Base-by-base conservation (phyloP, 2,888 invertebrate genomes). In the Chrysolina haemoptera region DNA sequence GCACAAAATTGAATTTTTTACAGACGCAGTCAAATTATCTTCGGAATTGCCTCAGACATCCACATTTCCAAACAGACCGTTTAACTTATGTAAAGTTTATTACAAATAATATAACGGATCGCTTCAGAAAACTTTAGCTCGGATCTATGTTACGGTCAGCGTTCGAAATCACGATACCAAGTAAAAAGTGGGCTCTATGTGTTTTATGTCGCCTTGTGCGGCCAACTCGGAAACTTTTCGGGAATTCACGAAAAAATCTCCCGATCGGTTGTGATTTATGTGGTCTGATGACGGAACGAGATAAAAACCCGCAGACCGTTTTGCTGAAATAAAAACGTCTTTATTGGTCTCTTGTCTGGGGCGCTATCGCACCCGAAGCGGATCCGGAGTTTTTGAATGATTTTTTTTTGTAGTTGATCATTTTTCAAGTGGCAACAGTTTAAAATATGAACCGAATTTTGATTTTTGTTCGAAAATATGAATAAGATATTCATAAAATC, bases 131-230 rank as follows among this genome's bases (percentile, higher is more conserved):
- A 79, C 76, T 78, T 81, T 78, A 75, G 78, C 80, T 79, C 66
- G 76, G 75, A 82, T 80, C 81, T 83, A 83, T 82, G 83, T 82
- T 83, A 79, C 80, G 83, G 82, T 82, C 82, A 83, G 82, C 81
- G 80, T 75, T 73, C 62, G 79, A 81, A 82, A 78, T 82, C 79
- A 82, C 82, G 80, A 78, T 77, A 67, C 64, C 59, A 48, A 46
- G 71, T 67, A 76, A 77, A 78, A 76, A 71, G 62, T 66, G 68
- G 73, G 73, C 50, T 65, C 55, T 53, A 55, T 79, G 80, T 82
- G 81, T 82, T 83, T 82, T 82, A 82, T 78, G 82, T 79, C 79
- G 75, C 78, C 72, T 71, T 77, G 76, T 79, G 76, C 77, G 80
- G 79, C 76, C 78, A 75, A 81, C 73, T 81, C 76, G 55, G 71